These are phyloP conservation scores for Patella caerulea DNA, from an alignment of 2,888 invertebrate species.

Conservation along the genomic window DNA sequence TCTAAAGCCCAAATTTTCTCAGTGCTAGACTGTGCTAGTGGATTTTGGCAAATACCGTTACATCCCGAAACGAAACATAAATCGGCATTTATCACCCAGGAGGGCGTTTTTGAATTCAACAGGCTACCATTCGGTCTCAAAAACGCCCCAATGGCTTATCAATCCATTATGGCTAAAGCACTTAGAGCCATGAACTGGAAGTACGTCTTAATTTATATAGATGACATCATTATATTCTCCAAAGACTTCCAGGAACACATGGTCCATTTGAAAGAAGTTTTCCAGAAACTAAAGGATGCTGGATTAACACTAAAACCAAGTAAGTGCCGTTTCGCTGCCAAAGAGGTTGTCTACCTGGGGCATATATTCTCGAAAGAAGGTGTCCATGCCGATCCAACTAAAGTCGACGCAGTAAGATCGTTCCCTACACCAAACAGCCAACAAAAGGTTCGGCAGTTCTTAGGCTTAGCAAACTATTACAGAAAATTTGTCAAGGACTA, in stretches of 20 bases:
- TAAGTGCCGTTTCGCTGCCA: no score
- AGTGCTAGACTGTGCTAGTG: slow-evolving; percentile 31
- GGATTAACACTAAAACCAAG: no score
- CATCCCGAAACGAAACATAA: slow-evolving; percentile 29
- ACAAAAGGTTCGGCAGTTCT: slow-evolving; percentile 28
- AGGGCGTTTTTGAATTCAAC: slow-evolving; percentile 36
- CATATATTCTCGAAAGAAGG: no score
- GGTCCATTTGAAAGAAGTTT: no score
- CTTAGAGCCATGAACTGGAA: slow-evolving; percentile 41
- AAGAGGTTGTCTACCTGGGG: no score
- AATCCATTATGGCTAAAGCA: slow-evolving; percentile 33
- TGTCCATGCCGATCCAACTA: no score
- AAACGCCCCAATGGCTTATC: slow-evolving; percentile 40
- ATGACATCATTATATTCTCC: slow-evolving; percentile 42
- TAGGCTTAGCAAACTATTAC: slow-evolving; percentile 38
- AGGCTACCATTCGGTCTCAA: slow-evolving; percentile 41
- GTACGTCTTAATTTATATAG: slow-evolving; percentile 40
- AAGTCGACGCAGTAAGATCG: slow-evolving; percentile 24
- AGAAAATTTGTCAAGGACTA: slow-evolving; percentile 36
- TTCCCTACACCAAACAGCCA: slow-evolving; percentile 34
- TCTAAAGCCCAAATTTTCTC: slow-evolving; percentile 27
- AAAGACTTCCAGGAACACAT: slow-evolving; percentile 35
- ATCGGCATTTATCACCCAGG: slow-evolving; percentile 40
- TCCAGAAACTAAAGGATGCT: no score
- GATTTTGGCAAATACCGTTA: slow-evolving; percentile 36